Conservation (phyloP, 2,113 vertebrate species). For the Pandion haliaetus region DNA sequence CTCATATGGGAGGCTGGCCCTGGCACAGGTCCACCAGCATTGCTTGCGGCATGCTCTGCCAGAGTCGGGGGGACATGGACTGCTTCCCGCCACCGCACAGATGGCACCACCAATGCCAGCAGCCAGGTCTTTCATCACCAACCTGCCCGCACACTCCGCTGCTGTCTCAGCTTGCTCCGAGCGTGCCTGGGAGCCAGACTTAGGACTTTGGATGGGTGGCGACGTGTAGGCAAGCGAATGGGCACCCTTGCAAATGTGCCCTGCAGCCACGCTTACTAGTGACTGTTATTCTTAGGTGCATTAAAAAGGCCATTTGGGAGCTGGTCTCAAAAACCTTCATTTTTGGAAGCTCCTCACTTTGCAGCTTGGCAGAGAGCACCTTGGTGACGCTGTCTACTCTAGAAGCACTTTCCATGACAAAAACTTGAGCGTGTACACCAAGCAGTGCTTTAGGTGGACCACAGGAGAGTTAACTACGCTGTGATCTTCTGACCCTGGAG, state of each 20-base stretch:
- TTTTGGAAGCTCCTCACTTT: background rate
- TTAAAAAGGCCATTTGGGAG: background rate
- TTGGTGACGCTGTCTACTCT: background rate
- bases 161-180: background rate
- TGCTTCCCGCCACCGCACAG: accelerated
- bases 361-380: background rate
- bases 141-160: accelerated
- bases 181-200: background rate
- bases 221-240: accelerated
- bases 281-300: background rate
- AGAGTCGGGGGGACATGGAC: accelerated
- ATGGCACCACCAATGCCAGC: accelerated
- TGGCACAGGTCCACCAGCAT: accelerated
- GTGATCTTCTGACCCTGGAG: background rate
- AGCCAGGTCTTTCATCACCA: accelerated
- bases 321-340: background rate
- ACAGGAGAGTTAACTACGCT: accelerated
- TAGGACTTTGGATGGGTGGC: background rate
- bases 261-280: background rate
- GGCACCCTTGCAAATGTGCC: background rate
- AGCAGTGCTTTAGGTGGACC: background rate
- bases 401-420: background rate
- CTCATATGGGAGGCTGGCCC: too few relatives aligned
- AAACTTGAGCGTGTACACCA: background rate
- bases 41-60: background rate